Base-by-base conservation (phyloP, 2,113 vertebrate species). In the Morone chrysops region DNA sequence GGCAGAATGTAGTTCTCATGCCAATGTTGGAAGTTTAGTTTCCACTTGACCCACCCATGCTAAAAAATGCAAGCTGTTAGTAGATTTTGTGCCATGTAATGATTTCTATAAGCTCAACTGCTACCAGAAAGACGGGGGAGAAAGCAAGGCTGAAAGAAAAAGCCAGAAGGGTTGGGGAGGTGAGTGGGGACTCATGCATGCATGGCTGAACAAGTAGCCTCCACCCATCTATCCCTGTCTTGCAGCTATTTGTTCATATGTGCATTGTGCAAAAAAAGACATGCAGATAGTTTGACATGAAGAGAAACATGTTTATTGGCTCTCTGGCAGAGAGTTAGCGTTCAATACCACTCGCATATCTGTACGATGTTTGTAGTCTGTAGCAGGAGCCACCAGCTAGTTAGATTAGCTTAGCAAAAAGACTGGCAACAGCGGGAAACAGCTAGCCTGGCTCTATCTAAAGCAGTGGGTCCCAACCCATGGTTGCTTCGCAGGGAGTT, bases 1-100 rank as follows among this genome's bases (percentile, higher is more conserved):
- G 80, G 80, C 72, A 62, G 50, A 53, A 53, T 38, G 45, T 22
- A 25, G 36, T 20, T 67, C 50, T 31, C 25, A 65, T 78, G 69
- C 70, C 82, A 86, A 2, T 16, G 76, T 45, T 66, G 61, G 65
- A 77, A 73, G 78, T 47, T 63, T 67, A 31, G 56, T 78, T 84
- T 78, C 41, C 38, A 68, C 80, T 67, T 67, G 60, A 85, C 67
- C 68, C 76, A 76, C 53, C 73, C 79, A 66, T 62, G 81, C 40
- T 70, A 57, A 80, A 25, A 78, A 80, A 78, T 83, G 75, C 53
- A 86, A 25, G 61, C 80, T 65, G 75, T 43, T 82, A 77, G 54
- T 69, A 66, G 70, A 83, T 53, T 47, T 77, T 70, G 47, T 83
- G 40, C 50, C 51, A 60, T 66, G 51, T 66, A 74, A 82, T 70